phyloP scores from a whole-genome alignment of 2,797 vertebrate genomes.

The Myiothlypis coronata region DNA sequence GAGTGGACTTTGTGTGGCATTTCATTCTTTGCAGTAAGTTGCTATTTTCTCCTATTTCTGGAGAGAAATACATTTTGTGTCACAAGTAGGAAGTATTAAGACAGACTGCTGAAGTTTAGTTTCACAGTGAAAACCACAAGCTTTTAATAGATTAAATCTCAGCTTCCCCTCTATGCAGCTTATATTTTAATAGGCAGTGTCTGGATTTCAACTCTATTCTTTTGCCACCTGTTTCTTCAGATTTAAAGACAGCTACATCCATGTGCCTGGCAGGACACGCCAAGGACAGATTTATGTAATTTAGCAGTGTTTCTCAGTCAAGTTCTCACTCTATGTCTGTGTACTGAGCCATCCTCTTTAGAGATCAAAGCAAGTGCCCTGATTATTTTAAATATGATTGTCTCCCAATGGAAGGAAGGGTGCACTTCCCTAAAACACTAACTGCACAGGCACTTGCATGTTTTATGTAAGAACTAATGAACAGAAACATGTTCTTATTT shows the following conservation, averaged over 20 bases:
- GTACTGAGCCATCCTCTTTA: neutral
- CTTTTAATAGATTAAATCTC: neutral
- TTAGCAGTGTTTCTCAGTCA: neutral
- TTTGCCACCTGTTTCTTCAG: neutral
- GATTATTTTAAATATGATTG: neutral
- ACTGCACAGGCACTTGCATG: neutral
- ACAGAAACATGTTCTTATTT: neutral
- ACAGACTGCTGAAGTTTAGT: neutral
- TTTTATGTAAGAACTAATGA: neutral
- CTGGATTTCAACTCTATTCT: neutral
- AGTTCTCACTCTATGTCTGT: neutral
- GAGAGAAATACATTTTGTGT: neutral
- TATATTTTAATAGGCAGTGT: neutral
- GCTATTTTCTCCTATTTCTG: neutral
- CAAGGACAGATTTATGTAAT: neutral
- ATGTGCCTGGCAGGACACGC: accelerated
- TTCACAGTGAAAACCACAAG: slow-evolving; percentile 3
- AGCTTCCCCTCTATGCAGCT: neutral
- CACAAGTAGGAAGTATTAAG: neutral
- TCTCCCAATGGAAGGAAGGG: neutral
- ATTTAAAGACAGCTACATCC: neutral
- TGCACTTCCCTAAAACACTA: neutral
- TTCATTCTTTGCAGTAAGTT: neutral
- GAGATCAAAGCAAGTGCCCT: neutral
- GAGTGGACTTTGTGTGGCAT: neutral